Evolutionary conservation across 2,797 vertebrate species (phyloP), one percentile per base, ranked within the genome.

Genomic region (Rhodeus uyekii): DNA sequence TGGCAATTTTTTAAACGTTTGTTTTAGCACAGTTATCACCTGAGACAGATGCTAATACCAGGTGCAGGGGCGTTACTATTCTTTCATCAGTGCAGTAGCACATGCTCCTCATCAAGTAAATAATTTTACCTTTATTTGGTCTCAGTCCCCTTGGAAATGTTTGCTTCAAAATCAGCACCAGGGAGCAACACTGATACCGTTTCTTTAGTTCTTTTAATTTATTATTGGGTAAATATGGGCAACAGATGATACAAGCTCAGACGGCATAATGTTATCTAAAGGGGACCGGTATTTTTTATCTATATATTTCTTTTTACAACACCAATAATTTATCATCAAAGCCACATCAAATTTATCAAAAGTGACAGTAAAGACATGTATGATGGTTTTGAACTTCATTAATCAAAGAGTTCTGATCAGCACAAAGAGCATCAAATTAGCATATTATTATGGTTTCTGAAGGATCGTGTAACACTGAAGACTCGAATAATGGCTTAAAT

Each of bases 91-190:
- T 18, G 55, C 22, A 74, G 50, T 8, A 13, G 14, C 34, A 55
- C 34, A 55, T 74, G 48, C 71, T 74, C 48, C 48, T 55, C 34
- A 74, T 55, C 34, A 74, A 38, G 71, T 74, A 16, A 55, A 55
- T 38, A 38, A 55, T 74, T 27, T 14, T 24, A 24, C 34, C 48
- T 74, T 74, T 74, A 74, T 74, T 74, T 55, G 22, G n/a, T 38
- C 12, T 16, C 34, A 38, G 32, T 55, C 22, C 4, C 48, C 13
- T 38, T 32, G 50, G 69, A 34, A 22, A 74, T 5, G 22, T 73
- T n/a, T 36, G 19, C 32, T 73, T 73, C 8, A 55, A 55, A 36
- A 73, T 36, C 29, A 22, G 18, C 42, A 73, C 29, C 46, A 53
- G 69, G 42, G 18, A 48, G 42, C 16, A 61, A 22, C 27, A 46